Percentiles rank a stretch among this genome's conserved stretches.
Conservation (phyloP, 2,888 invertebrate genomes). For the Dendrolimus pini region DNA sequence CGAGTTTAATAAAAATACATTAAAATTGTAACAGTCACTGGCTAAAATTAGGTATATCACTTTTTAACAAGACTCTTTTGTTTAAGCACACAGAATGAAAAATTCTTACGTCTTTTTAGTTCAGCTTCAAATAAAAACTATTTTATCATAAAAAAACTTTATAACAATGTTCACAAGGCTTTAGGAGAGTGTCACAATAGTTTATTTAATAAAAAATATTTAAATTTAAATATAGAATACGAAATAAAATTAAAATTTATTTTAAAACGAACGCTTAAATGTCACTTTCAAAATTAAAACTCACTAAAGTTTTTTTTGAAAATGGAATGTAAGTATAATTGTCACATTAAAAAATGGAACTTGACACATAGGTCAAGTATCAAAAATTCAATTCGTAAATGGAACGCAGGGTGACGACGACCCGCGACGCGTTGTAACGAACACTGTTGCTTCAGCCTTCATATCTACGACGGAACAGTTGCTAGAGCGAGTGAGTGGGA, state of each 20-base stretch:
- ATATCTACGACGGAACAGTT: slow-evolving; percentile 53
- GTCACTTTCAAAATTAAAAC: slow-evolving; percentile 3
- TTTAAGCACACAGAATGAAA: too few species aligned
- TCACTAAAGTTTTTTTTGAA: neutral
- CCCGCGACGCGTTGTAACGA: slow-evolving; percentile 46
- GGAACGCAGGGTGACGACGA: slow-evolving; percentile 36
- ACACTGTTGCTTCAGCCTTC: slow-evolving; percentile 63
- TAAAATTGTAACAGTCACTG: slow-evolving; percentile 15
- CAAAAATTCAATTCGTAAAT: too few species aligned
- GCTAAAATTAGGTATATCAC: slow-evolving; percentile 11
- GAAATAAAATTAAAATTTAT: slow-evolving; percentile 3
- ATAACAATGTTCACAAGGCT: too few species aligned
- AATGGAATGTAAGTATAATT: too few species aligned
- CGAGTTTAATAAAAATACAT: slow-evolving; percentile 11
- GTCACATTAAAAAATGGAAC: neutral
- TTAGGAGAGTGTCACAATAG: neutral
- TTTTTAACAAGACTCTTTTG: slow-evolving; percentile 2
- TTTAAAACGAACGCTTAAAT: slow-evolving; percentile 1
- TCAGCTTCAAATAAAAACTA: too few species aligned
- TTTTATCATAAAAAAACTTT: too few species aligned
- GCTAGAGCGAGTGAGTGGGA: slow-evolving; percentile 45
- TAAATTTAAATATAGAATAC: slow-evolving; percentile 12
- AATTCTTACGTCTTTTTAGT: too few species aligned
- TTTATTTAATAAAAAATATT: slow-evolving; percentile 1
- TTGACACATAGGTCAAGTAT: too few species aligned